A percentile compares a stretch with the other conserved stretches of the same genome.
Conservation (phyloP, 2,113 vertebrate genomes). For the Felis chaus region DNA sequence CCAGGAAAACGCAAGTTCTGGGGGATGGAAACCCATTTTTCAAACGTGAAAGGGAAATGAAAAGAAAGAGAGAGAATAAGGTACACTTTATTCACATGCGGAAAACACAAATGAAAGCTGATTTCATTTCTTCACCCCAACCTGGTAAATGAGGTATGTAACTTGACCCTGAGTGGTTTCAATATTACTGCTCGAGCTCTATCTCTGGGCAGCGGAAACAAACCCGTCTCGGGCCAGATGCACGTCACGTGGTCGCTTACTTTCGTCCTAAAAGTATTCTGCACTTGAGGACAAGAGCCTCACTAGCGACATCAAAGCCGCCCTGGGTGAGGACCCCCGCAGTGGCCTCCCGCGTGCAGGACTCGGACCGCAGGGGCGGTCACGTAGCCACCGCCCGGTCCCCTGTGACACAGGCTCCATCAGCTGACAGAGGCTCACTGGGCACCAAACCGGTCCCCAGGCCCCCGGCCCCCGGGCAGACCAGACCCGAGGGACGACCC, state of each 20-base stretch:
- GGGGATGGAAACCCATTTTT: constrained; percentile 5
- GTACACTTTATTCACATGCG: constrained; percentile 36
- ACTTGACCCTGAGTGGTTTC: constrained; percentile 32
- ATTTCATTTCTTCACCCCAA: constrained; percentile 3
- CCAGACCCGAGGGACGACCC: too few relatives aligned
- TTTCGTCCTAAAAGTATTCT: accelerated
- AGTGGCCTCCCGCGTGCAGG: neutral
- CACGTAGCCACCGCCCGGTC: neutral
- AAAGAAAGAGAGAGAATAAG: constrained; percentile 50
- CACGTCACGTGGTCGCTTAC: neutral
- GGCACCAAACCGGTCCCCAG: accelerated
- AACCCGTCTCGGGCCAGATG: neutral
- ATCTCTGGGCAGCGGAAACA: accelerated
- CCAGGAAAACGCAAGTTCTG: neutral
- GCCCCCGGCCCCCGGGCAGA: neutral
- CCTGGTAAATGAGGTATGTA: neutral
- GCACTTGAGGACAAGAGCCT: accelerated
- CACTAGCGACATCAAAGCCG: accelerated
- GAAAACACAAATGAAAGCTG: constrained; percentile 30
- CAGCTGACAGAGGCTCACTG: accelerated
- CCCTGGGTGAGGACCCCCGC: neutral
- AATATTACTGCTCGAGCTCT: neutral
- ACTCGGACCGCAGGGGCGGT: neutral
- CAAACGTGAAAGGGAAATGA: constrained; percentile 62
- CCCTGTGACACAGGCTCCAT: accelerated